phyloP scores from a whole-genome alignment of 2,797 vertebrate genomes.

The Micrastur ruficollis region DNA sequence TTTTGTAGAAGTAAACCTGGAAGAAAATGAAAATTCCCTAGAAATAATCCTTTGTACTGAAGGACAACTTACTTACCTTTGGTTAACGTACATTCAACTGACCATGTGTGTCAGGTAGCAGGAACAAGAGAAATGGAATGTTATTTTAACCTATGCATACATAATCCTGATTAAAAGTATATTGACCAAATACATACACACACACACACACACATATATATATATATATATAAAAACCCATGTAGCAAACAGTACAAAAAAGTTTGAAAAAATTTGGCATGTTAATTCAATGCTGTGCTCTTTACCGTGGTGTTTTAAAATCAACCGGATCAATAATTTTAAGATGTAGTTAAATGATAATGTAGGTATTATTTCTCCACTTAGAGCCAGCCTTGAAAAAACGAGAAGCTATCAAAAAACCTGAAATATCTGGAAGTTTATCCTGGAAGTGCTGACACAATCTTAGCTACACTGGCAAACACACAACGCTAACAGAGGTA shows the following conservation, averaged over 20 bases:
- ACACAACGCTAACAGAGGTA: constrained; percentile 12
- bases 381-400: not conserved
- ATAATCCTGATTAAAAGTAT: not conserved
- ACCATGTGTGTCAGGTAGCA: not conserved
- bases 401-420: not conserved
- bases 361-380: not conserved
- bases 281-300: not conserved
- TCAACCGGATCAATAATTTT: not conserved
- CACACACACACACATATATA: not conserved
- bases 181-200: not conserved
- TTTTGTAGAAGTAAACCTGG: not conserved
- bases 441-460: constrained; percentile 50
- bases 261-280: not conserved
- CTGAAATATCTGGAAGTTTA: constrained; percentile 14
- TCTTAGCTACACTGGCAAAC: not conserved
- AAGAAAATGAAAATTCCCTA: not conserved
- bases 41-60: not conserved
- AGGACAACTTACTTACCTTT: not conserved
- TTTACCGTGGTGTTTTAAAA: not conserved
- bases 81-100: not conserved
- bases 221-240: not conserved
- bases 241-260: not conserved
- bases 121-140: not conserved
- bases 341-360: not conserved
- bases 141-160: not conserved